These are phyloP conservation scores for Datnioides undecimradiatus DNA, from an alignment of 2,113 vertebrate species.

Conservation along the genomic window DNA sequence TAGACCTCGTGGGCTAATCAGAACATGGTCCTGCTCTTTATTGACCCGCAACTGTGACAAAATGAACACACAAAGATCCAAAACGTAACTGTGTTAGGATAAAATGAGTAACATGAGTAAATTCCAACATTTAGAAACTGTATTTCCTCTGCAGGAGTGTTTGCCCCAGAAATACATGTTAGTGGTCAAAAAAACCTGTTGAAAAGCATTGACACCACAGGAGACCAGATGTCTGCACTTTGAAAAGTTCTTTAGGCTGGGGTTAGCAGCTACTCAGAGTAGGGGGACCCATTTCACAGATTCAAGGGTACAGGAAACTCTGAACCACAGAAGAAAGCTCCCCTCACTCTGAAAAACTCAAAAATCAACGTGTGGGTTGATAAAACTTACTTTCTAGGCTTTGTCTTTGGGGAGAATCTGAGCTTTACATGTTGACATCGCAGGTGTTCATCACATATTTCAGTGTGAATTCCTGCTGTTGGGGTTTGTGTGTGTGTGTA, in stretches of 20 bases:
- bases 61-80: conserved; percentile 3
- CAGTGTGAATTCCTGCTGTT: conserved; percentile 24
- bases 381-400: conserved; percentile 30
- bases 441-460: conserved; percentile 54
- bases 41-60: conserved; percentile 90
- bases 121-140: background rate
- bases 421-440: conserved; percentile 32
- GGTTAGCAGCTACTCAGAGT: conserved; percentile 24
- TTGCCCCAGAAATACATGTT: background rate
- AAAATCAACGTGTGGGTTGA: conserved; percentile 20
- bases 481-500: too few relatives aligned
- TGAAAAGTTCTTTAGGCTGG: conserved; percentile 1
- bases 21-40: conserved; percentile 96
- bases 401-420: conserved; percentile 44
- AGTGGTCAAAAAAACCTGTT: background rate
- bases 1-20: conserved; percentile 93
- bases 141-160: background rate
- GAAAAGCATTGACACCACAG: background rate
- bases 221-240: conserved; percentile 17
- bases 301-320: conserved; percentile 40
- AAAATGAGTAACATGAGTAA: background rate
- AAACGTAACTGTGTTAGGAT: background rate
- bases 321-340: conserved; percentile 28
- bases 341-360: conserved; percentile 24
- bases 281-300: conserved; percentile 21